These are phyloP conservation scores for Anastatus disparis DNA, from an alignment of 1,140 invertebrate species.

Conservation along the genomic window DNA sequence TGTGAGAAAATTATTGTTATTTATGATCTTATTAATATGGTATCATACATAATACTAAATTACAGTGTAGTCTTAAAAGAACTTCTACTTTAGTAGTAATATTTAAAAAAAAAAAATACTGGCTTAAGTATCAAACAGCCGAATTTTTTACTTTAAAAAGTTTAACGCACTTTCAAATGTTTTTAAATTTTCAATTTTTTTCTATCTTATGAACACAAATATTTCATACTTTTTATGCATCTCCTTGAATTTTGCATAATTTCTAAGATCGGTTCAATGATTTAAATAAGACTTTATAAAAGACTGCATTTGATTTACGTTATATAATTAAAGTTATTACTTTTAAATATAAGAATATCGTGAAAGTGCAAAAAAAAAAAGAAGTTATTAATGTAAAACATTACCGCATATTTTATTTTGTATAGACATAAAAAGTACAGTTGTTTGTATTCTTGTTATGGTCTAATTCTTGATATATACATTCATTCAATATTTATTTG, in stretches of 20 bases:
- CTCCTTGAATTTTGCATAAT: no score
- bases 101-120: not conserved
- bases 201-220: no score
- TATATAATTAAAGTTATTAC: constrained; percentile 9
- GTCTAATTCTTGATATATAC: constrained; percentile 17
- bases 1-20: constrained; percentile 34
- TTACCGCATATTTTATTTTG: constrained; percentile 12
- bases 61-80: constrained; percentile 24
- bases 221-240: no score
- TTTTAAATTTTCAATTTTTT: no score
- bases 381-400: constrained; percentile 1
- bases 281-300: constrained; percentile 35
- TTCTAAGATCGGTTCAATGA: constrained; percentile 1
- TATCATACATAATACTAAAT: constrained; percentile 33
- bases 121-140: constrained; percentile 4
- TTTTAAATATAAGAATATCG: constrained; percentile 18
- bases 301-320: constrained; percentile 26
- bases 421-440: not conserved
- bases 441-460: constrained; percentile 15
- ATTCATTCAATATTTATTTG: not conserved
- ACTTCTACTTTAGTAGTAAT: constrained; percentile 27
- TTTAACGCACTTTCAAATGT: no score
- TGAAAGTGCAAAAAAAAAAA: constrained; percentile 15
- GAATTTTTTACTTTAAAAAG: constrained; percentile 15
- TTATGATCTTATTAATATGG: constrained; percentile 37